Evolutionary conservation across 2,797 vertebrate genomes (phyloP).

Genomic region (Lepidocolaptes lacrymiger): DNA sequence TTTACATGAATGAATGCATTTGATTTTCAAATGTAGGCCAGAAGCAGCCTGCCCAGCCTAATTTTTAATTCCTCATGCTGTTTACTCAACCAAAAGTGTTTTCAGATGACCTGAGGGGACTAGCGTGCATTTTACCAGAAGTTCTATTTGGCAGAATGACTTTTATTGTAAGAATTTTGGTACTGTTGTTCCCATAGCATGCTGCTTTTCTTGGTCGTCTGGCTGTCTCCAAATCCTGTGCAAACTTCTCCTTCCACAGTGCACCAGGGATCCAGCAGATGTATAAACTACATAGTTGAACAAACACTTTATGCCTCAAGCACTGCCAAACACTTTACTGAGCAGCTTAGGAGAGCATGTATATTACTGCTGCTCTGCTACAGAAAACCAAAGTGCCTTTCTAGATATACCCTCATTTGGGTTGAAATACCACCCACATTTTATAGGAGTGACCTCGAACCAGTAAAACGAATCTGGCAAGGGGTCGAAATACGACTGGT

Average conservation of each 20-base stretch:
- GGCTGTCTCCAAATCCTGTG: neutral
- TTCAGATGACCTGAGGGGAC: neutral
- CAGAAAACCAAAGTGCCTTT: neutral
- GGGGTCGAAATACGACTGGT: neutral
- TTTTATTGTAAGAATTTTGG: neutral
- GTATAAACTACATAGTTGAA: accelerated
- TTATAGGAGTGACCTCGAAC: neutral
- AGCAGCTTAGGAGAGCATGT: neutral
- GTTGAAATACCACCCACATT: neutral
- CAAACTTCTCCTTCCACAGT: neutral
- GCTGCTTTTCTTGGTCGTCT: neutral
- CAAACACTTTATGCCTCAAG: neutral
- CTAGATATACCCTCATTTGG: neutral
- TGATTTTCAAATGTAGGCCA: conserved; percentile 24
- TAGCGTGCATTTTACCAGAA: conserved; percentile 14
- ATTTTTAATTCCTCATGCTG: neutral
- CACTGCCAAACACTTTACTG: neutral
- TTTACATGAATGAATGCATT: conserved; percentile 6
- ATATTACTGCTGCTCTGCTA: neutral
- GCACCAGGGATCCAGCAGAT: neutral
- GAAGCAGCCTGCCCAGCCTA: neutral
- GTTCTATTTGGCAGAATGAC: neutral
- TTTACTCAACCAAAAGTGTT: conserved; percentile 40
- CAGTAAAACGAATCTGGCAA: neutral
- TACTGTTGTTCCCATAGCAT: neutral